Evolutionary conservation across 37 sponge, comb jelly and placozoan species (phyloP), one percentile per base, ranked within the genome.

Genomic region (Petrosia ficiformis): DNA sequence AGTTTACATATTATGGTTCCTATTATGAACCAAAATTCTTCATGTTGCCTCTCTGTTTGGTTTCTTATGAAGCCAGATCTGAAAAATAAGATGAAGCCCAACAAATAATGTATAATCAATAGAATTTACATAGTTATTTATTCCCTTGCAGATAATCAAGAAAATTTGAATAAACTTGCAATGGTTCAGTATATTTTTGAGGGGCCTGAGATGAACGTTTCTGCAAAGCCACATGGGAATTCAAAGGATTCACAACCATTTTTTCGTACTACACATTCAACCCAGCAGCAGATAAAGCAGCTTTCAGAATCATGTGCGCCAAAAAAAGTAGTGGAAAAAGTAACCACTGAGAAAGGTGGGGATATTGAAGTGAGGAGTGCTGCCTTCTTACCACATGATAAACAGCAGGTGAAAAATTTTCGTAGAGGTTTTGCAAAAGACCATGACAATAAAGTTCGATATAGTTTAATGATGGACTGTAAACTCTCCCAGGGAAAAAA

Each of bases 401-500:
- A 40, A 14, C 66, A 42, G 2, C 77, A 76, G n/a, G 65, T 76
- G 30, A 40, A n/a, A 4, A 40, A 76, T 61, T 38, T 40, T 63
- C 39, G 77, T 6, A 25, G 69, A 68, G 36, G 8, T 30, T n/a
- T n/a, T n/a, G 36, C 39, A 24, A 10, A 8, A 24, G 8, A 33
- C 59, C 28, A 74, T 24, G 61, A 76, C 65, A 44, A 31, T 40
- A 64, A 81, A 64, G 59, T 34, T 25, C 54, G 72, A 6, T 81
- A 81, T 59, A 73, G 76, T 35, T 37, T 82, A 41, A 81, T 81
- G 82, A 37, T 81, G 10, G 74, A 72, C 32, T 81, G 82, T 59
- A 72, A 81, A 39, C 74, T 81, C 10, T 39, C 80, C 11, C 72
- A 80, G 37, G 80, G 80, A 1, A 37, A 52, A 3, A 24, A 54